A percentile compares a stretch with the other conserved stretches of the same genome.
Conservation (phyloP, 1,140 invertebrate species). For the Cydia fagiglandana region DNA sequence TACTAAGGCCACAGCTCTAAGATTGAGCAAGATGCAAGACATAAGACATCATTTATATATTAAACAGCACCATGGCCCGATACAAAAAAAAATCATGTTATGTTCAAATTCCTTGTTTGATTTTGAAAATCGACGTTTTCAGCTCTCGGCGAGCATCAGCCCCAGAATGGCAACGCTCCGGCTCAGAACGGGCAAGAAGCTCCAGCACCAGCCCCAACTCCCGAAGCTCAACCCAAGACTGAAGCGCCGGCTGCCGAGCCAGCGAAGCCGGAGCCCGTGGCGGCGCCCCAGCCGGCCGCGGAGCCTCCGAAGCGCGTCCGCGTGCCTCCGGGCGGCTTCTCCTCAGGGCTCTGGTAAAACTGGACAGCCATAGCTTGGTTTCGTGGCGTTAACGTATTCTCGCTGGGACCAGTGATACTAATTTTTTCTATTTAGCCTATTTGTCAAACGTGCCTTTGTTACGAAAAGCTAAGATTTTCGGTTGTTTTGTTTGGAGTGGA, state of each 20-base stretch:
- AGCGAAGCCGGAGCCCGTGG: slow-evolving; percentile 35
- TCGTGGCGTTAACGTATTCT: slow-evolving; percentile 39
- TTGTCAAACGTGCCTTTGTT: slow-evolving; percentile 43
- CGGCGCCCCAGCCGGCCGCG: slow-evolving; percentile 34
- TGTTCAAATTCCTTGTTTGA: background rate
- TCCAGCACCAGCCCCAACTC: slow-evolving; percentile 36
- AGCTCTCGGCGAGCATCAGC: slow-evolving; percentile 24
- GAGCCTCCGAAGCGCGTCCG: slow-evolving; percentile 70
- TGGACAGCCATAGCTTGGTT: slow-evolving; percentile 29
- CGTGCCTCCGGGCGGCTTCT: slow-evolving; percentile 81
- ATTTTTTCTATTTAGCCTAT: slow-evolving; percentile 34
- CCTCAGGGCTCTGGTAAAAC: slow-evolving; percentile 80
- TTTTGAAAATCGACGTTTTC: background rate
- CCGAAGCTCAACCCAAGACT: background rate
- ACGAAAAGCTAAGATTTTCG: slow-evolving; percentile 40
- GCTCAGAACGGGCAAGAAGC: slow-evolving; percentile 27
- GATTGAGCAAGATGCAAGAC: too few relatives aligned
- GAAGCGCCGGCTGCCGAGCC: slow-evolving; percentile 28
- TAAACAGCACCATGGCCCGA: background rate
- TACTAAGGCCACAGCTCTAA: too few relatives aligned
- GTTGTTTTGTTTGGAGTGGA: slow-evolving; percentile 39
- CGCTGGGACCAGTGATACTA: slow-evolving; percentile 49
- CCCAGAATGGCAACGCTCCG: slow-evolving; percentile 3
- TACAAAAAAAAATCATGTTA: too few relatives aligned
- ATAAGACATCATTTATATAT: too few relatives aligned